Base-by-base conservation (phyloP, 2,113 vertebrate genomes). In the Oncorhynchus kisutch region DNA sequence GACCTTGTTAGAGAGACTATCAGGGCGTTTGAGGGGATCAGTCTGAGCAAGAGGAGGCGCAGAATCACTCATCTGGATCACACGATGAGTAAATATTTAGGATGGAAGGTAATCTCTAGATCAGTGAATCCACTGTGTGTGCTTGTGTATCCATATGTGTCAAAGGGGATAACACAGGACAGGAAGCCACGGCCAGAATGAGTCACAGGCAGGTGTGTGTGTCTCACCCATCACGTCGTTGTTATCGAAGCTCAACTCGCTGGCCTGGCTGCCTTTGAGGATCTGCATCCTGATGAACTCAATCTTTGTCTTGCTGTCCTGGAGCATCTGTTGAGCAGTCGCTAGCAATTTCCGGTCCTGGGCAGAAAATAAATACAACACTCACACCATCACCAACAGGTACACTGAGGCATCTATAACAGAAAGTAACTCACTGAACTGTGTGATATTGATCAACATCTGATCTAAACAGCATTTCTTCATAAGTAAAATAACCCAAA, bases 201-300 rank as follows among this genome's bases (percentile, higher is more conserved):
- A 51, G 49, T 51, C 14, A 51, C 27, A 93, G 84, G 74, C 22
- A 87, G 74, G 14, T 77, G 76, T 27, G 62, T 11, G 14, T 5
- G 31, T 80, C 88, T 90, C 91, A 88, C 93, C 90, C 92, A 93
- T 86, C 90, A 89, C 92, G 67, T 99, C 95, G 84, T 95, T 96
- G 92, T 93, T 99, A 85, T 99, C 98, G 81, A 97, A 98, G 91
- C 92, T 96, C 92, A 96, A 78, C 91, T 99, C 98, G 72, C 90
- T 96, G 88, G 96, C 94, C 92, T 99, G 98, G 89, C 96, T 96
- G 81, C 96, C 95, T 84, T 99, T 98, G 81, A 99, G 96, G 94
- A 99, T 97, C 93, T 99, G 98, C 98, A 99, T 99, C 85, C 98
- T 93, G 92, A 99, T 99, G 85, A 99, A 97, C 95, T 99, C 96